Evolutionary conservation across 2,113 vertebrate species (phyloP).

Genomic region (Corvus moneduloides): DNA sequence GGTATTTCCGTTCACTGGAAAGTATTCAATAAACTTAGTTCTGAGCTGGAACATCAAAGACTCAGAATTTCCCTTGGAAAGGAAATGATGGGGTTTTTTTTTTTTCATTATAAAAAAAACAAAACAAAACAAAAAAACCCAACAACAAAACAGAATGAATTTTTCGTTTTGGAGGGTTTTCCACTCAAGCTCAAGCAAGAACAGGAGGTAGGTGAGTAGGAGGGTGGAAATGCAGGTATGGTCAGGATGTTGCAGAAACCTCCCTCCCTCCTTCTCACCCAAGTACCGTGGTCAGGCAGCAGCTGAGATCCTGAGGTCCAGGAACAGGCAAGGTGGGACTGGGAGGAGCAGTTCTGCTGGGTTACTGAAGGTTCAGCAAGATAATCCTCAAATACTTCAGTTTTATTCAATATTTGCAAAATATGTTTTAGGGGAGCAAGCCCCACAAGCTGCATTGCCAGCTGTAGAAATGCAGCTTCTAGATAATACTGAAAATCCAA

Average conservation of each 20-base stretch:
- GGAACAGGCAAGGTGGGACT: neutral
- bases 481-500: neutral
- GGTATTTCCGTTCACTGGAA: conserved; percentile 34
- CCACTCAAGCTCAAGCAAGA: neutral
- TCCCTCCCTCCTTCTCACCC: neutral
- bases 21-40: neutral
- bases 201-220: neutral
- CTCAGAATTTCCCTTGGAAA: conserved; percentile 26
- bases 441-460: rapidly evolving
- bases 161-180: neutral
- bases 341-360: neutral
- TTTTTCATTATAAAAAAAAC: neutral
- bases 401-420: neutral
- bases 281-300: rapidly evolving
- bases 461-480: neutral
- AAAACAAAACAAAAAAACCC: no score
- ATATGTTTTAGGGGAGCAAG: neutral
- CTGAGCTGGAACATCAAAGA: neutral
- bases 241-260: neutral
- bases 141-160: no score
- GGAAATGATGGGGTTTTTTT: neutral
- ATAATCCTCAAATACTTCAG: neutral
- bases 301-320: neutral
- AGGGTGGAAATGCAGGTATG: neutral
- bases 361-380: neutral